Base-by-base conservation (phyloP, 1,140 invertebrate genomes). In the Brevipalpus yothersi region DNA sequence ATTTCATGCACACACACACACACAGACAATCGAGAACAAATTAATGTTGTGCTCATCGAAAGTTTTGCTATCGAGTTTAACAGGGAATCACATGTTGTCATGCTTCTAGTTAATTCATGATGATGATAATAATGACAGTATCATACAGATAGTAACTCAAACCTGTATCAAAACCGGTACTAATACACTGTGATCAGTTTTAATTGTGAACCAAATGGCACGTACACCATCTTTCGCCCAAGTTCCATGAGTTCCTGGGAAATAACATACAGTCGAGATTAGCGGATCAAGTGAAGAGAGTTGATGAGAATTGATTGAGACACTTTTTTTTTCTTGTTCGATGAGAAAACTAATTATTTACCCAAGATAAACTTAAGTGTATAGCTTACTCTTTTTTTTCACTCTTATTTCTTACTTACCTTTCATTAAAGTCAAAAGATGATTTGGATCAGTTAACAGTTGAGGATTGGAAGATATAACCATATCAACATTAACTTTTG, bases 181-280 rank as follows among this genome's bases (percentile, higher is more conserved):
- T 78, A 84, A 84, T 12, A 77, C 76, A 8, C 79, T 74, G 65
- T 87, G 76, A 53, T 76, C 70, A 43, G 80, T 72, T 66, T 78
- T 68, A 4, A 90, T 78, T 68, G 80, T 80, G 67, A 90, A 87
- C 87, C 87, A 92, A 59, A 90, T 78, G 39, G 80, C 80, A 63
- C 84, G 73, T 66, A 78, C 78, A 31, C 79, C 77, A 17, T 77
- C 72, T 31, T 71, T 66, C 7, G 9, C 8, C 56, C 56, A 58
- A 1, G 41, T n/a, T 47, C 42, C 64, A 72, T 84, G 59, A 78
- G 79, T 67, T 77, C 83, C 58, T 51, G 17, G 31, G 19, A 1
- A 45, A 58, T 21, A 4, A 17, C 2, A 58, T 51, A 17, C n/a
- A 4, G 1, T 4, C 8, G 5, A 49, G 13, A 15, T 53, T 53